Evolutionary conservation across 2,888 invertebrate species (phyloP).

Genomic region (Eupithecia insigniata): DNA sequence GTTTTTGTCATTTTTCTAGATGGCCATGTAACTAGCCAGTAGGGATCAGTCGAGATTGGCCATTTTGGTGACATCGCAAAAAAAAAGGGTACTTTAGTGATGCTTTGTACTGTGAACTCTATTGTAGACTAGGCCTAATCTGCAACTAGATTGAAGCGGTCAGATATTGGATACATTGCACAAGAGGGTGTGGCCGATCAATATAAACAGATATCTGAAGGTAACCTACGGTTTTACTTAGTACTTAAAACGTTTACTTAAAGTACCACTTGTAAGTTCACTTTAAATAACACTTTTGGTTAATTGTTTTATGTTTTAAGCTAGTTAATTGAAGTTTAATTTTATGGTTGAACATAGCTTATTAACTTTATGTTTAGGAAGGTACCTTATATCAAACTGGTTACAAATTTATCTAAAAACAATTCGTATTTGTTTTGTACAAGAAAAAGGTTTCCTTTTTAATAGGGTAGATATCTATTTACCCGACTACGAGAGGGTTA

Average conservation of each 20-base stretch:
- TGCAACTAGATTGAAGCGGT: conserved; percentile 11
- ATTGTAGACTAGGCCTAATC: conserved; percentile 1
- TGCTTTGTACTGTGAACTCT: background rate
- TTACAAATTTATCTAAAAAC: background rate
- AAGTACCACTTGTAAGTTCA: conserved; percentile 19
- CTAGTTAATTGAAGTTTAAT: conserved; percentile 11
- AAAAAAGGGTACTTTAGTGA: background rate
- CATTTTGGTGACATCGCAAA: no score
- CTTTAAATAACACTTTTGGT: conserved; percentile 19
- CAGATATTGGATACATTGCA: conserved; percentile 38
- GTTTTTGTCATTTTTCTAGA: background rate
- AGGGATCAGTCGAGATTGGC: no score
- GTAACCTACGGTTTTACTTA: conserved; percentile 15
- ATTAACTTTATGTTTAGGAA: background rate
- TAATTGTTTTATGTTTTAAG: conserved; percentile 15
- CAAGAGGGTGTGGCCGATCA: conserved; percentile 38
- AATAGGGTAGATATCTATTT: background rate
- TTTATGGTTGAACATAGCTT: background rate
- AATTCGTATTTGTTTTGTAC: background rate
- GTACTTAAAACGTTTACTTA: conserved; percentile 13
- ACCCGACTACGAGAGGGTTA: no score
- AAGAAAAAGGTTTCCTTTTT: background rate
- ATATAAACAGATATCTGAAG: conserved; percentile 31
- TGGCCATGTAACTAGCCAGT: no score
- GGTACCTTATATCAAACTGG: background rate